phyloP scores from a whole-genome alignment of 2,113 vertebrate species.

The Lota lota region DNA sequence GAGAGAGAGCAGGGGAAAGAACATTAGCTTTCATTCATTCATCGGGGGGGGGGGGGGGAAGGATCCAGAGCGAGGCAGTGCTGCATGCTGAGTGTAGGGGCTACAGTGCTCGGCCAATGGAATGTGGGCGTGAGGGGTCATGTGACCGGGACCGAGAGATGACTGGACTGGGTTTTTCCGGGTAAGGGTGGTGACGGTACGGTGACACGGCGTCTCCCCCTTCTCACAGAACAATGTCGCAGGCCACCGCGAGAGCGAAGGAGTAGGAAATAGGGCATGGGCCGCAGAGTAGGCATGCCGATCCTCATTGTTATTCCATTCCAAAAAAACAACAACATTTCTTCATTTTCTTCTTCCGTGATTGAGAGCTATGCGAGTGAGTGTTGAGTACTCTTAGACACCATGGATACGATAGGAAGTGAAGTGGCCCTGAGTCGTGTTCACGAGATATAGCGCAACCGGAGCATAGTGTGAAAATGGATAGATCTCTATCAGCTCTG shows the following conservation, averaged over 20 bases:
- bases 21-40: constrained; percentile 1
- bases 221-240: constrained; percentile 18
- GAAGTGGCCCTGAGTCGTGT: no score
- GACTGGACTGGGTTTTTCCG: constrained; percentile 30
- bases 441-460: no score
- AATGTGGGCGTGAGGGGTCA: constrained; percentile 58
- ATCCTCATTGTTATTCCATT: no score
- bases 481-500: no score
- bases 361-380: no score
- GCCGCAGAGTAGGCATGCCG: neutral
- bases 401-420: no score
- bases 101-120: constrained; percentile 33
- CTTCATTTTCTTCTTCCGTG: no score
- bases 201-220: constrained; percentile 30
- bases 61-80: constrained; percentile 37
- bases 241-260: neutral
- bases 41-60: constrained; percentile 26
- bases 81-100: constrained; percentile 12
- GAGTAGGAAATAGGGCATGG: neutral
- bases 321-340: no score
- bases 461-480: no score
- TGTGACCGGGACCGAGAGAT: constrained; percentile 47
- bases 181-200: constrained; percentile 37
- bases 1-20: constrained; percentile 15
- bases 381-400: no score